Evolutionary conservation across 2,888 invertebrate genomes (phyloP).

Genomic region (Coelopa pilipes): DNA sequence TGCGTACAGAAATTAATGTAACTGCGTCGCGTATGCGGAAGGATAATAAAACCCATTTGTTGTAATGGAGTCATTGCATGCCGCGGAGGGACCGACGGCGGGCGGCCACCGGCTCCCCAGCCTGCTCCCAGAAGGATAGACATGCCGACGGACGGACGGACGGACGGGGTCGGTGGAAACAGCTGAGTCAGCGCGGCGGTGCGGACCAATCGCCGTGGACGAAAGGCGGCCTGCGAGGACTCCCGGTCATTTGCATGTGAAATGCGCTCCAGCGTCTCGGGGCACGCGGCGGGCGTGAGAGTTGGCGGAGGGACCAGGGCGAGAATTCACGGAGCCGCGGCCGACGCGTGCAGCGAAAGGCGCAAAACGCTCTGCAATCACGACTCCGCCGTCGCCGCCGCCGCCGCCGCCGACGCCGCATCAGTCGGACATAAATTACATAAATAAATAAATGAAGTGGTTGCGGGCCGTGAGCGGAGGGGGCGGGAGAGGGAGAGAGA

Average conservation of each 20-base stretch:
- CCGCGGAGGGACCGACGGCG: neutral
- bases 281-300: no score
- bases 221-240: neutral
- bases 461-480: no score
- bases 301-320: neutral
- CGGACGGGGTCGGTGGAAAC: neutral
- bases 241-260: conserved; percentile 9
- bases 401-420: neutral
- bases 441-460: conserved; percentile 23
- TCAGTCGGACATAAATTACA: conserved; percentile 31
- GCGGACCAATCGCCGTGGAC: no score
- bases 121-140: neutral
- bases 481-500: no score
- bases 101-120: neutral
- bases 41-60: conserved; percentile 10
- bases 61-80: neutral
- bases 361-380: neutral
- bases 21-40: neutral
- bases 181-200: neutral
- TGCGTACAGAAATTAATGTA: neutral
- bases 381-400: neutral
- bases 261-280: no score
- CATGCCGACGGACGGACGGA: no score
- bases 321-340: neutral
- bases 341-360: neutral